Percentiles rank a stretch among this genome's conserved stretches.
These are phyloP conservation scores for Eucriotettix oculatus DNA, from an alignment of 2,888 invertebrate species.

Conservation along the genomic window DNA sequence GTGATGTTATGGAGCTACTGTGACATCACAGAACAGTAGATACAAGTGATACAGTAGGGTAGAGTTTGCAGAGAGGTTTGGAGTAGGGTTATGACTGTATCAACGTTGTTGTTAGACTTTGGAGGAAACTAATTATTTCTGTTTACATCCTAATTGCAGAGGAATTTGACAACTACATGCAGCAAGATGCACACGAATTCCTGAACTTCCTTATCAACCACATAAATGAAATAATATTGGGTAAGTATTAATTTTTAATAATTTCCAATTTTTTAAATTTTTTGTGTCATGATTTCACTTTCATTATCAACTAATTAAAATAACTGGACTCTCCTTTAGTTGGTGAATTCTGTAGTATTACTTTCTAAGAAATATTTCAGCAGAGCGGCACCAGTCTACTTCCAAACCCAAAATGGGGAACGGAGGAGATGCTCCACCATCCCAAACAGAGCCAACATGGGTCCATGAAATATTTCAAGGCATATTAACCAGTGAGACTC, in stretches of 20 bases:
- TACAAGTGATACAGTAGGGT: no score
- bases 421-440: slow-evolving; percentile 32
- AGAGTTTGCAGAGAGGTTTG: not conserved
- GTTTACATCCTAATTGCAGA: slow-evolving; percentile 43
- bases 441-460: slow-evolving; percentile 83
- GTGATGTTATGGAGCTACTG: no score
- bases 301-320: no score
- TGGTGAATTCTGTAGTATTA: no score
- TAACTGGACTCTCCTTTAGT: no score
- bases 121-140: not conserved
- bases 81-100: not conserved
- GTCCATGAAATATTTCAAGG: slow-evolving; percentile 99
- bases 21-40: no score
- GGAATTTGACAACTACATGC: slow-evolving; percentile 99
- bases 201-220: slow-evolving; percentile 97
- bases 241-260: slow-evolving; percentile 33
- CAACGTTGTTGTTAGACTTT: not conserved
- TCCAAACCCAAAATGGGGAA: slow-evolving; percentile 38
- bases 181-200: slow-evolving; percentile 99
- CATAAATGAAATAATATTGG: slow-evolving; percentile 93
- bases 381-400: slow-evolving; percentile 59
- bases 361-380: slow-evolving; percentile 23
- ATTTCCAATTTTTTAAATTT: no score
- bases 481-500: slow-evolving; percentile 95
- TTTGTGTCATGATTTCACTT: no score